Percentiles rank a stretch among this genome's conserved stretches.
Evolutionary conservation across 2,113 vertebrate species (phyloP).

Genomic region (Ictalurus punctatus): DNA sequence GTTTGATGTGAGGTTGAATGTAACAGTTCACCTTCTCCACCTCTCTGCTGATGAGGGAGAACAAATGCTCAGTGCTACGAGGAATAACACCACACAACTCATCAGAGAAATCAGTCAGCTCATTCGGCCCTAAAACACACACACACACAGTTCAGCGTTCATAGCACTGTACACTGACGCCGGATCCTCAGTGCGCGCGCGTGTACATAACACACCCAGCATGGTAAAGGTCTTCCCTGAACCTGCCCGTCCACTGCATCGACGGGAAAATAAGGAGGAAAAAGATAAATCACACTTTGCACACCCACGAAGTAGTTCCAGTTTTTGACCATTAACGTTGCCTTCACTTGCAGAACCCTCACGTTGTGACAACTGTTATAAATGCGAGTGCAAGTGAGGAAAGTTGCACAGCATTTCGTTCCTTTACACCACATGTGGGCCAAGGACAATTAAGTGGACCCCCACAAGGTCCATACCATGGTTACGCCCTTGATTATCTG

Average conservation of each 20-base stretch:
- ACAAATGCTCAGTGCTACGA: slow-evolving; percentile 93
- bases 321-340: too few species aligned
- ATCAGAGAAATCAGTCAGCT: slow-evolving; percentile 90
- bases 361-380: too few species aligned
- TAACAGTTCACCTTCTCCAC: slow-evolving; percentile 80
- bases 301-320: too few species aligned
- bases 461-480: too few species aligned
- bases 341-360: too few species aligned
- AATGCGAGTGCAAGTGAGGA: too few species aligned
- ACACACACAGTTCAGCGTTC: background rate
- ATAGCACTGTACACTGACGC: background rate
- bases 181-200: background rate
- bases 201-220: slow-evolving; percentile 78
- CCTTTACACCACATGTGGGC: too few species aligned
- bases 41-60: slow-evolving; percentile 93
- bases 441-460: too few species aligned
- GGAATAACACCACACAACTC: slow-evolving; percentile 91
- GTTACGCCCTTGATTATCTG: too few species aligned
- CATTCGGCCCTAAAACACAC: slow-evolving; percentile 82
- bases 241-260: slow-evolving; percentile 88
- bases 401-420: too few species aligned
- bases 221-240: slow-evolving; percentile 98
- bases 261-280: background rate
- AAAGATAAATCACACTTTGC: background rate
- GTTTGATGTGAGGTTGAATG: background rate